Evolutionary conservation across 2,888 invertebrate species (phyloP).

Genomic region (Anaspis maculata): DNA sequence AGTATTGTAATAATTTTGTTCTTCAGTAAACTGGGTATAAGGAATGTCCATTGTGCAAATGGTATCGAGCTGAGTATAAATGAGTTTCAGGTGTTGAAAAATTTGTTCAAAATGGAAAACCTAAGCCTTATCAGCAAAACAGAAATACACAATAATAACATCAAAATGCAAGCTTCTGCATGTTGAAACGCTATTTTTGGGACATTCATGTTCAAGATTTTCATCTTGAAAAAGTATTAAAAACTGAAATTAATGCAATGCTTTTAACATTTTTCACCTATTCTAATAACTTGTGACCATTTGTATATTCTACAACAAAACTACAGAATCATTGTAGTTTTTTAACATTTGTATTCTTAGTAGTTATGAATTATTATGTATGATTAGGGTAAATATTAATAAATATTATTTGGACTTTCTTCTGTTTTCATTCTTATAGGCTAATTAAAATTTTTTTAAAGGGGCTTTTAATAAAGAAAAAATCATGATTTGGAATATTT

Average conservation of each 20-base stretch:
- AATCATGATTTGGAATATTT: too few species aligned
- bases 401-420: conserved; percentile 26
- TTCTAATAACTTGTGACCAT: conserved; percentile 13
- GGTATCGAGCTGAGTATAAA: conserved; percentile 5
- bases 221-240: conserved; percentile 4
- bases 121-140: too few species aligned
- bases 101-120: too few species aligned
- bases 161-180: too few species aligned
- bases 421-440: background rate
- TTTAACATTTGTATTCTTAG: conserved; percentile 22
- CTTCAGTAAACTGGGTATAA: conserved; percentile 8
- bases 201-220: too few species aligned
- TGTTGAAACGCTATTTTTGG: too few species aligned
- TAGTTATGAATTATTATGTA: conserved; percentile 24
- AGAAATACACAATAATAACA: too few species aligned
- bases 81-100: too few species aligned
- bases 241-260: too few species aligned
- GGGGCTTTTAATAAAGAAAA: too few species aligned
- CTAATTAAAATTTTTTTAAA: background rate
- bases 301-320: conserved; percentile 25
- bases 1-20: conserved; percentile 21
- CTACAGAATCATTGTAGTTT: too few species aligned
- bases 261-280: conserved; percentile 5
- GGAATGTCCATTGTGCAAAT: conserved; percentile 4
- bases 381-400: conserved; percentile 23